These are phyloP conservation scores for Struthio camelus DNA, from an alignment of 2,113 vertebrate species.

Conservation along the genomic window DNA sequence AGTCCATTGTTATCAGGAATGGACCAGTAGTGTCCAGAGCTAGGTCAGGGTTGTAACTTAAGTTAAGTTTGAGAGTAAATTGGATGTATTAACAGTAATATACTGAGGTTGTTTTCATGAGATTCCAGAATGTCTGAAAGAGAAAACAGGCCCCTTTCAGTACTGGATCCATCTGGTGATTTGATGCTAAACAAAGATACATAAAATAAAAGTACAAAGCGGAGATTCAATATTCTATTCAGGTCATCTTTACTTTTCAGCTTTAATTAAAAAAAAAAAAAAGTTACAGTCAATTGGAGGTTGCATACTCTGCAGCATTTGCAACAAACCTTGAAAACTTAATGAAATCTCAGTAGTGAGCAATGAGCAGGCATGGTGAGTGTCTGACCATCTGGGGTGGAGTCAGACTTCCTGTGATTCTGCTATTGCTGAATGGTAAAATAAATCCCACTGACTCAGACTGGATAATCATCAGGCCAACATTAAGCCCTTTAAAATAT, in stretches of 20 bases:
- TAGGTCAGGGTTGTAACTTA: background rate
- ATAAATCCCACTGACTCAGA: background rate
- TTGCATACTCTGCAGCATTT: background rate
- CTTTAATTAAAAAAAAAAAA: background rate
- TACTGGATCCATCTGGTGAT: constrained; percentile 37
- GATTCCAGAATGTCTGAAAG: constrained; percentile 19
- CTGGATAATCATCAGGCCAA: background rate
- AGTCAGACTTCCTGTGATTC: background rate
- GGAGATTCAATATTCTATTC: background rate
- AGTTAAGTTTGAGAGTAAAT: constrained; percentile 4
- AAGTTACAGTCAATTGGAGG: background rate
- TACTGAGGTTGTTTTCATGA: constrained; percentile 6
- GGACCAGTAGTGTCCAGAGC: background rate
- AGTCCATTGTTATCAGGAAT: background rate
- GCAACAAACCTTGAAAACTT: background rate
- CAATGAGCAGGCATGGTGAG: background rate
- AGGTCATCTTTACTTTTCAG: background rate
- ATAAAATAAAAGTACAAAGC: background rate
- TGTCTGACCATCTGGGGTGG: background rate
- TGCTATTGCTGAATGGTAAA: background rate
- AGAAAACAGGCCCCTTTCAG: background rate
- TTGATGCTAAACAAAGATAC: constrained; percentile 4
- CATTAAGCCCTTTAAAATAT: background rate
- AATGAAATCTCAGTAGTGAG: background rate
- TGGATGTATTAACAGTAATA: constrained; percentile 26